These are phyloP conservation scores for Oegoconia quadripuncta DNA, from an alignment of 2,888 invertebrate species.

Conservation along the genomic window DNA sequence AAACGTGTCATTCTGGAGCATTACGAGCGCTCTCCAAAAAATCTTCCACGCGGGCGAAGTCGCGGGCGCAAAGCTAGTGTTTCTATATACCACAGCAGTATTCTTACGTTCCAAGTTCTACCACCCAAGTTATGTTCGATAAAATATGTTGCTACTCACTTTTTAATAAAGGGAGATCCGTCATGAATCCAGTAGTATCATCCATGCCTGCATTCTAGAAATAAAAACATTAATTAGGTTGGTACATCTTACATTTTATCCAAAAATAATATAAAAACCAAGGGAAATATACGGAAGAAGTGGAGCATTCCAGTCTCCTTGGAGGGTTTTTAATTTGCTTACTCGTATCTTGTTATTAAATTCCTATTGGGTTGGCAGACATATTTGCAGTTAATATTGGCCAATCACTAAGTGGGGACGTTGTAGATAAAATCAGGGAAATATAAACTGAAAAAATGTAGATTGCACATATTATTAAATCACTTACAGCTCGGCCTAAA, in stretches of 20 bases:
- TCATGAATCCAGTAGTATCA: slow-evolving; percentile 92
- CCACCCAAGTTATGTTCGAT: neutral
- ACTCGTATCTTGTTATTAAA: slow-evolving; percentile 51
- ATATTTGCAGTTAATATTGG: slow-evolving; percentile 34
- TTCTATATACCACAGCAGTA: too few species aligned
- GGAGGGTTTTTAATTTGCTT: slow-evolving; percentile 43
- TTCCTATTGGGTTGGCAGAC: slow-evolving; percentile 36
- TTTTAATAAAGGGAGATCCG: slow-evolving; percentile 93
- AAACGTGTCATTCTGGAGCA: too few species aligned
- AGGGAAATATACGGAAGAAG: slow-evolving; percentile 14
- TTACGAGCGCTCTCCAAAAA: too few species aligned
- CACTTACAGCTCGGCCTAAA: too few species aligned
- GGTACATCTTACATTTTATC: slow-evolving; percentile 83
- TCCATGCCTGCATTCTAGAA: slow-evolving; percentile 90
- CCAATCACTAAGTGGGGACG: slow-evolving; percentile 8
- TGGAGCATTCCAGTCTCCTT: slow-evolving; percentile 20
- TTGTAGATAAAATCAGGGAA: too few species aligned
- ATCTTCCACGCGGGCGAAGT: too few species aligned
- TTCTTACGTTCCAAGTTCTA: too few species aligned
- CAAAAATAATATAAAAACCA: slow-evolving; percentile 43
- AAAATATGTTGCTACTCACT: slow-evolving; percentile 80
- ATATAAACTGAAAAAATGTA: too few species aligned
- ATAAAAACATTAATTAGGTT: slow-evolving; percentile 22
- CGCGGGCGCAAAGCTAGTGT: too few species aligned
- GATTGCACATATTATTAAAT: too few species aligned